Evolutionary conservation across 2,797 vertebrate genomes (phyloP).

Genomic region (Fundulus diaphanus): DNA sequence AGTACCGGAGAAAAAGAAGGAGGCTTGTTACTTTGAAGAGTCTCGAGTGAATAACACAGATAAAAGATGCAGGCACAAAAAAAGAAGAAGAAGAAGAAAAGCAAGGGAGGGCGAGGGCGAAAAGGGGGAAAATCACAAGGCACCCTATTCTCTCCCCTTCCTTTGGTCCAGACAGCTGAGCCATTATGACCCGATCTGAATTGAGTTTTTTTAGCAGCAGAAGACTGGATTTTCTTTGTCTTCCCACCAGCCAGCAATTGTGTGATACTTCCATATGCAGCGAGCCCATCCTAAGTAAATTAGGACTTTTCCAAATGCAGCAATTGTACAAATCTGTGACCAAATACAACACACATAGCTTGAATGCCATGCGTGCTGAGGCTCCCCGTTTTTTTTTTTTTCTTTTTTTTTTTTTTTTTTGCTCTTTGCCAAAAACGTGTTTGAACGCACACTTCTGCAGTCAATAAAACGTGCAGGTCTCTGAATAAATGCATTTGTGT

Average conservation of each 20-base stretch:
- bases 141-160: slow-evolving; percentile 93
- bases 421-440: slow-evolving; percentile 43
- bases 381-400: slow-evolving; percentile 42
- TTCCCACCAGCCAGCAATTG: slow-evolving; percentile 90
- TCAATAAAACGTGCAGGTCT: slow-evolving; percentile 66
- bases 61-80: slow-evolving; percentile 94
- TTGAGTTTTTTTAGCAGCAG: slow-evolving; percentile 86
- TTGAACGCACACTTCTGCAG: slow-evolving; percentile 51
- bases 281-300: slow-evolving; percentile 86
- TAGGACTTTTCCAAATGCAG: slow-evolving; percentile 89
- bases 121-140: slow-evolving; percentile 92
- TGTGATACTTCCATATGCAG: slow-evolving; percentile 89
- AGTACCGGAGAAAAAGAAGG: slow-evolving; percentile 89
- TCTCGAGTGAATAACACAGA: slow-evolving; percentile 95
- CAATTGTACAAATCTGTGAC: slow-evolving; percentile 84
- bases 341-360: slow-evolving; percentile 75
- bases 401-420: too few relatives aligned
- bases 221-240: slow-evolving; percentile 96
- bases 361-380: slow-evolving; percentile 77
- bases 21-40: slow-evolving; percentile 96
- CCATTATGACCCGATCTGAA: slow-evolving; percentile 95
- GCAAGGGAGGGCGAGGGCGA: slow-evolving; percentile 71
- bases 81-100: slow-evolving; percentile 79
- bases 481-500: slow-evolving; percentile 56
- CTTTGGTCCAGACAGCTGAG: slow-evolving; percentile 97